Base-by-base conservation (phyloP, 1,140 invertebrate species). In the Drosophila lini region DNA sequence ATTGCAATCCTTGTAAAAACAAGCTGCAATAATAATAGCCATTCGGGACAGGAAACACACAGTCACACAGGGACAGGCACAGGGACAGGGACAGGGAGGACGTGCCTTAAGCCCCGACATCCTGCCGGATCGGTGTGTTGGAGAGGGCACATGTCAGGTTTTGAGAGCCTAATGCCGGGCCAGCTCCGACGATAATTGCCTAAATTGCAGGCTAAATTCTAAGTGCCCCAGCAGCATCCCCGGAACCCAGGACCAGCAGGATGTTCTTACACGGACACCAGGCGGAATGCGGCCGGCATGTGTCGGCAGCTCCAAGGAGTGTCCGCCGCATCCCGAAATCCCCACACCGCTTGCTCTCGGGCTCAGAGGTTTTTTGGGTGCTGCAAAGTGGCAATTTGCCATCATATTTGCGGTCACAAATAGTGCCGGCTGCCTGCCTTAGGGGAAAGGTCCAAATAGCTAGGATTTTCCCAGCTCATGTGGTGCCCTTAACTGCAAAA, bases 301-400 rank as follows among this genome's bases (percentile, higher is more conserved):
- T 78, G 56, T 53, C 56, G 62, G 77, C 53, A 56, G 70, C 52
- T 62, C 48, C 65, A 58, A 70, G 68, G 64, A 58, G 68, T 40
- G 38, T 41, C 22, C n/a, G 19, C 62, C 15, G 13, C n/a, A 2
- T 25, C 11, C 25, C 6, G 11, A 15, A 5, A 9, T 25, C 42
- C 41, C 41, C 52, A 0, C 28, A 3, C 41, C 56, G 7, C 57
- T 28, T 5, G 25, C 57, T 83, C 64, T 75, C 31, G 57, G 48
- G 55, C 25, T 68, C 68, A 11, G 63, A 28, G 67, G 69, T 56
- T 59, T 79, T 65, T 22, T 34, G 53, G 59, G 48, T 56, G 41
- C 53, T 60, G 56, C 64, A 80, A 88, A 80, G 75, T 82, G 61
- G 73, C 77, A 80, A 88, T 78, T 88, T 74, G 82, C 74, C 74